Evolutionary conservation across 2,113 vertebrate genomes (phyloP), one percentile per base, ranked within the genome.

Genomic region (Callorhinus ursinus): DNA sequence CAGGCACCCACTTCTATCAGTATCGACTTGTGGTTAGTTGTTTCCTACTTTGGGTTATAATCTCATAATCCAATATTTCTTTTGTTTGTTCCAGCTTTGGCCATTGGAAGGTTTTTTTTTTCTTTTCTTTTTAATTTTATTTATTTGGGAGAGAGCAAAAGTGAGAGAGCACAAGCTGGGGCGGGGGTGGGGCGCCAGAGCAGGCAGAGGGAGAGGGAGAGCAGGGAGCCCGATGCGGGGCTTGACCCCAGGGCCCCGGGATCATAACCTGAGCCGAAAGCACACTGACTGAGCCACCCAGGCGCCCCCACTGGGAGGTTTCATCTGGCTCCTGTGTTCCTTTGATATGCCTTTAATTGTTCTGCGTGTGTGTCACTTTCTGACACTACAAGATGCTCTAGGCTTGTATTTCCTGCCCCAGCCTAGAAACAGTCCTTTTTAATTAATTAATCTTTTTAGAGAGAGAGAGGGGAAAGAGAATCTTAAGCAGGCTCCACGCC

Each of bases 31-130:
- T 33, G 9, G 36, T 79, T 51, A 57, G 11, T 92, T 61, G 46
- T 69, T 91, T 46, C 13, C n/a, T 36, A 71, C 14, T 90, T 95
- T 76, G 93, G 31, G 61, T 90, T 90, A 76, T 63, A 72, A 89
- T 39, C 31, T 84, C 83, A 76, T 63, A 63, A 89, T 39, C 31
- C 33, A 85, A 3, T 53, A 33, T 59, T 69, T 8, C 10, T 46
- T 67, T 72, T 74, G 18, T 57, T 79, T 63, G 5, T 53, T 36
- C 65, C 14, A 33, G 42, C 3, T 74, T 74, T 81, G 42, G 42
- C 55, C 55, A 18, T 22, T 36, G 28, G 21, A 24, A 61, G 10
- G 24, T 61, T 61, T 61, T 24, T 61, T 61, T 36, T 36, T 61
- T 10, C 5, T 22, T 61, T 61, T 11, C 59, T 61, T 57, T 6